These are phyloP conservation scores for Eristalinus sepulchralis DNA, from an alignment of 2,888 invertebrate species.

Conservation along the genomic window DNA sequence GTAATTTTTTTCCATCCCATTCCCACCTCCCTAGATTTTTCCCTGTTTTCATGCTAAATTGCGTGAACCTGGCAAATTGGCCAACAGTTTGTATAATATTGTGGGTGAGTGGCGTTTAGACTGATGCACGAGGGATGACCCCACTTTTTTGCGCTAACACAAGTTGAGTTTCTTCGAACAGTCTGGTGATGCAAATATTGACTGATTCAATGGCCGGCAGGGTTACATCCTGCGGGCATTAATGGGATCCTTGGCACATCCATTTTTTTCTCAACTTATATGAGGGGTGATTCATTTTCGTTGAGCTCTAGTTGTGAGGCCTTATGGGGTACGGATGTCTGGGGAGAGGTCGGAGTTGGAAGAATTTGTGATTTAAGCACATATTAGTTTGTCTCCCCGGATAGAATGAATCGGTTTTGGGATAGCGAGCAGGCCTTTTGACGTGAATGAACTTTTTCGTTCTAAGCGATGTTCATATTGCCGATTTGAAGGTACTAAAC, in stretches of 20 bases:
- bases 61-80: constrained; percentile 29
- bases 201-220: neutral
- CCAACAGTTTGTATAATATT: constrained; percentile 37
- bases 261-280: neutral
- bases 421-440: no score
- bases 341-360: neutral
- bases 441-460: no score
- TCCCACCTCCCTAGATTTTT: neutral
- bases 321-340: neutral
- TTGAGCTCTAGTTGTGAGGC: neutral
- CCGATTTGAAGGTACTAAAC: no score
- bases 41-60: constrained; percentile 21
- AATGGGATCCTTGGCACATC: neutral
- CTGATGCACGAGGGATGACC: neutral
- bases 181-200: neutral
- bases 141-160: neutral
- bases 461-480: no score
- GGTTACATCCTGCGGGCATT: neutral
- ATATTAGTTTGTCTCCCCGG: no score
- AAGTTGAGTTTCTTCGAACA: neutral
- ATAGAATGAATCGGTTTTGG: no score
- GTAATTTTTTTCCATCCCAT: neutral
- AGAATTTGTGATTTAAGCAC: no score
- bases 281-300: neutral
- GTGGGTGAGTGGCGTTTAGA: constrained; percentile 36